These are phyloP conservation scores for Galaxea fascicularis DNA, from an alignment of 92 coral and sea anemone genomes.

Conservation along the genomic window DNA sequence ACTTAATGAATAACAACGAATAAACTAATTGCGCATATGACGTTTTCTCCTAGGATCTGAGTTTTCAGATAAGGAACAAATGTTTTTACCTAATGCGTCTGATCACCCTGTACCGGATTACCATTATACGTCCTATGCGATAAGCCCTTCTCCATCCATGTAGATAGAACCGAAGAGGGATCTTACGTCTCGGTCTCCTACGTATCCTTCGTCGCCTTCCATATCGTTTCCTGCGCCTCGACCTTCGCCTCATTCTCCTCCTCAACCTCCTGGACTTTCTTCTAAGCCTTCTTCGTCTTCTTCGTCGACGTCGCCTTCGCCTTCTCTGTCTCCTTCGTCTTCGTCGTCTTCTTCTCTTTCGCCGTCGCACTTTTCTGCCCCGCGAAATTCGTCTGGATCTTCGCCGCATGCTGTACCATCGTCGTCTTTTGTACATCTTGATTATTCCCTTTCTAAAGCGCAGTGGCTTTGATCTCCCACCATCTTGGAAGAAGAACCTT, in stretches of 20 bases:
- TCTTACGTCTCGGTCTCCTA: not conserved
- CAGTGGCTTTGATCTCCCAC: not conserved
- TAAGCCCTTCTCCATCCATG: constrained; percentile 14
- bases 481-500: not conserved
- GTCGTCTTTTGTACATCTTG: not conserved
- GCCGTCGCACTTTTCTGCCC: constrained; percentile 5
- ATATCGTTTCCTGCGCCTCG: constrained; percentile 5
- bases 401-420: not conserved
- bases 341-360: constrained; percentile 15
- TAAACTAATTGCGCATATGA: too few relatives aligned
- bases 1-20: too few relatives aligned
- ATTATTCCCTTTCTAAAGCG: constrained; percentile 17
- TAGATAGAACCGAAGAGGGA: constrained; percentile 5
- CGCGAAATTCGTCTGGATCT: constrained; percentile 15
- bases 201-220: constrained; percentile 12
- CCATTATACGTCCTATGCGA: constrained; percentile 7
- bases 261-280: constrained; percentile 13
- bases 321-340: constrained; percentile 21
- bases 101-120: not conserved
- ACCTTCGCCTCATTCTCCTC: constrained; percentile 6
- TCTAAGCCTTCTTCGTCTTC: constrained; percentile 30
- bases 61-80: too few relatives aligned
- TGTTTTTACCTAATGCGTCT: constrained; percentile 23
- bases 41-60: too few relatives aligned
- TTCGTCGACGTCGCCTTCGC: constrained; percentile 11